Conservation (phyloP, 2,113 vertebrate genomes). For the Campylorhamphus procurvoides region DNA sequence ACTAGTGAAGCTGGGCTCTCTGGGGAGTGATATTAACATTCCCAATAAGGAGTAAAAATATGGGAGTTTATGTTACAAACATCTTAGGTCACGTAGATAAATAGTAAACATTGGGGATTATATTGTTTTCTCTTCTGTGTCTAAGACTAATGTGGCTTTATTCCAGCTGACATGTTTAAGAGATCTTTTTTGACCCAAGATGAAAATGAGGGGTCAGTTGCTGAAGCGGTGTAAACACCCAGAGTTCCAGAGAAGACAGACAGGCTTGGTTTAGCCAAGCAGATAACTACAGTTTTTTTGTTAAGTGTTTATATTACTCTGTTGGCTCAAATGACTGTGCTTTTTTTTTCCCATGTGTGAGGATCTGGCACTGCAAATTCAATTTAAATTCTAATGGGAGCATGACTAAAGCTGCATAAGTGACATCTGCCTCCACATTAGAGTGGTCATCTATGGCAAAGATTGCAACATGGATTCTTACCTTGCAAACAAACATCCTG, state of each 20-base stretch:
- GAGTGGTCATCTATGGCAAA: neutral
- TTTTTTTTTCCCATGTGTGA: neutral
- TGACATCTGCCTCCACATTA: neutral
- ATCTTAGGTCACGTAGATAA: neutral
- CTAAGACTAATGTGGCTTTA: neutral
- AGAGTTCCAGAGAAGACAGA: neutral
- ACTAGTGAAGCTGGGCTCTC: neutral
- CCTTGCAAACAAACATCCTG: neutral
- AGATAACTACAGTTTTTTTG: neutral
- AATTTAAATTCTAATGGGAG: neutral
- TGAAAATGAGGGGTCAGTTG: neutral
- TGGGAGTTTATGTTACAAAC: neutral
- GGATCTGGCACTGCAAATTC: neutral
- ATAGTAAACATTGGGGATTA: neutral
- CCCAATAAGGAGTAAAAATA: neutral
- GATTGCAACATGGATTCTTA: neutral
- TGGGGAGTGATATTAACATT: neutral
- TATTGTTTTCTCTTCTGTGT: neutral
- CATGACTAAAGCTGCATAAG: neutral
- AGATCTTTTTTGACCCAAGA: neutral
- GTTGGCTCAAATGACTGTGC: neutral
- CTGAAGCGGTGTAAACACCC: neutral
- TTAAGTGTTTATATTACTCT: neutral
- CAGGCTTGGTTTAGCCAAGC: neutral
- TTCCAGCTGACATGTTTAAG: neutral